Evolutionary conservation across 2,113 vertebrate genomes (phyloP), one percentile per base, ranked within the genome.

Genomic region (Syrmaticus mikado): DNA sequence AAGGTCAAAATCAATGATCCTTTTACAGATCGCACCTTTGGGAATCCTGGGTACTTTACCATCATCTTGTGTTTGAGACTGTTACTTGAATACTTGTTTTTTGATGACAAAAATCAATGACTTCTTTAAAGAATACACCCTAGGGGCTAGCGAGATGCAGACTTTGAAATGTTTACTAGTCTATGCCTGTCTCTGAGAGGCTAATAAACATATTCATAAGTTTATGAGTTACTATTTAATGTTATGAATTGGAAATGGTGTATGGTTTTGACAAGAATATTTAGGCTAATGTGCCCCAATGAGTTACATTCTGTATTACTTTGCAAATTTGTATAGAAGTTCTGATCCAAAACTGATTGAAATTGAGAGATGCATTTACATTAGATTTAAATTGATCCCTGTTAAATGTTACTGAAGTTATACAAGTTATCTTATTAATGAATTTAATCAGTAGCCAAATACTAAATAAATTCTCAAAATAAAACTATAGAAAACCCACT

Each of bases 1-100:
- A 97, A 98, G 96, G 97, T 98, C 97, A 97, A 96, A 97, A 97
- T 98, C 97, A 97, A 97, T 97, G 97, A 96, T 97, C 87, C 85
- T 97, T 97, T 97, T 95, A 96, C 86, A 96, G 94, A 96, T 96
- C 91, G 87, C 75, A 95, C 97, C 96, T 96, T 87, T 95, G 96
- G 97, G 97, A 97, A 97, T 95, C 90, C 50, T 70, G 85, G 86
- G 93, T 89, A 89, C 94, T 96, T 97, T 97, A 95, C 90, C 92
- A 93, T 97, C 89, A 97, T 91, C 83, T 91, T 93, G 70, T 91
- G 92, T 91, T 92, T 96, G 94, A 96, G 95, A 96, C 93, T 94
- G 82, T 92, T 97, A 94, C 95, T 96, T 97, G 97, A 98, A 97
- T 97, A 94, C 94, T 97, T 97, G 87, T 85, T 91, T 97, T 97